These are phyloP conservation scores for Sycophila sp. DNA, from an alignment of 1,140 invertebrate genomes.

Conservation along the genomic window DNA sequence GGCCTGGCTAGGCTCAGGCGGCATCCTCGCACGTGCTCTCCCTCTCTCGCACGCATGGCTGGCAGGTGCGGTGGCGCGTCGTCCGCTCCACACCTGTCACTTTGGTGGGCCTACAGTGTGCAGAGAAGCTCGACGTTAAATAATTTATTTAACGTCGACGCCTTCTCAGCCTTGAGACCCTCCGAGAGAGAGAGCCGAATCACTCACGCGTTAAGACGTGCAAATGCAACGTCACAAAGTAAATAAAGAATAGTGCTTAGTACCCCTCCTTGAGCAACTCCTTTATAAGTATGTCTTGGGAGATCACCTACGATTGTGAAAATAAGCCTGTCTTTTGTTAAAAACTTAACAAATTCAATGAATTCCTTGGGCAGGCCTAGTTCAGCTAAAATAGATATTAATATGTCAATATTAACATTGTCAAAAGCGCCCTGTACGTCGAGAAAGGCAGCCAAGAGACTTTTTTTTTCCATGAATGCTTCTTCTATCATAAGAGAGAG, in stretches of 20 bases:
- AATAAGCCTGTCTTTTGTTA: constrained; percentile 13
- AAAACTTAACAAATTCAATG: constrained; percentile 14
- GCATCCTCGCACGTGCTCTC: too few relatives aligned
- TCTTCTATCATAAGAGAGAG: constrained; percentile 1
- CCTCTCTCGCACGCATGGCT: too few relatives aligned
- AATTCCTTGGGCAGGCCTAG: background rate
- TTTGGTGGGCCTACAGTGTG: too few relatives aligned
- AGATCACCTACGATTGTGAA: background rate
- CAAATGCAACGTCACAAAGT: background rate
- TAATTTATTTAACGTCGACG: too few relatives aligned
- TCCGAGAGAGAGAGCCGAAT: too few relatives aligned
- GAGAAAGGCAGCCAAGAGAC: constrained; percentile 9
- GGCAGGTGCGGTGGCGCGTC: too few relatives aligned
- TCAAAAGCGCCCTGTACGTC: constrained; percentile 38
- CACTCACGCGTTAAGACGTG: too few relatives aligned
- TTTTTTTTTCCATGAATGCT: background rate
- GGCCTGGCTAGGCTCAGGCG: too few relatives aligned
- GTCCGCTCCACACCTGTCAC: too few relatives aligned
- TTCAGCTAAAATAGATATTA: constrained; percentile 4
- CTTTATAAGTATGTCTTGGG: background rate
- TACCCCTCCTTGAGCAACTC: background rate
- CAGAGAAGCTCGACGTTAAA: too few relatives aligned
- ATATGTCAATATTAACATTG: constrained; percentile 20
- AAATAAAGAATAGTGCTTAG: constrained; percentile 1
- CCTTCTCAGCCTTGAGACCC: too few relatives aligned